These are phyloP conservation scores for Oncopeltus fasciatus DNA, from an alignment of 1,140 invertebrate species.

Conservation along the genomic window DNA sequence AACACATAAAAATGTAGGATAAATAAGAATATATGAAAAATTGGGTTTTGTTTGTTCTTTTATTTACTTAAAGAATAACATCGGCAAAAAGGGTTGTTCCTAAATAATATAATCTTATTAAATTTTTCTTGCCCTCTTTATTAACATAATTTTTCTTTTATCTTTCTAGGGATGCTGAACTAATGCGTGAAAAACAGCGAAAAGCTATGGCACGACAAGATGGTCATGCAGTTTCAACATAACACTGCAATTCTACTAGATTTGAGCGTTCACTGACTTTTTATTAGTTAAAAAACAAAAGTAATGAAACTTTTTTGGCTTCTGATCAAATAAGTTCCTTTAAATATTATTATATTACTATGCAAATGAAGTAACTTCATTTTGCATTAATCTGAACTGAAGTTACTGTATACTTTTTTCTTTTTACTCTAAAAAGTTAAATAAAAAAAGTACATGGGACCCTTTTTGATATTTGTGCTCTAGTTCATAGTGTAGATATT, in stretches of 20 bases:
- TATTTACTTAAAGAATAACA: too few relatives aligned
- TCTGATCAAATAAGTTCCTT: neutral
- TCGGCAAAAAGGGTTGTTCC: too few relatives aligned
- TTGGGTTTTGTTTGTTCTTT: too few relatives aligned
- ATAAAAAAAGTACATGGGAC: neutral
- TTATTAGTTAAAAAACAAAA: neutral
- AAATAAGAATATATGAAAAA: too few relatives aligned
- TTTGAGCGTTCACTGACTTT: neutral
- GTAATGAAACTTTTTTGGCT: neutral
- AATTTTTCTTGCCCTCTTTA: neutral
- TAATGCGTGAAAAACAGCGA: constrained; percentile 64
- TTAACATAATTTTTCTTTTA: neutral
- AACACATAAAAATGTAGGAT: too few relatives aligned
- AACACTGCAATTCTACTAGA: neutral
- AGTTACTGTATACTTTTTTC: too few relatives aligned
- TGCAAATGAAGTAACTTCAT: neutral
- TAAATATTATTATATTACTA: neutral
- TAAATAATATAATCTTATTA: neutral
- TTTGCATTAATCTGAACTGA: too few relatives aligned
- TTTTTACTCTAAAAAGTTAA: too few relatives aligned
- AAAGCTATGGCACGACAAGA: constrained; percentile 21
- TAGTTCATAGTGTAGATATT: neutral
- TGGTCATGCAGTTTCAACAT: neutral
- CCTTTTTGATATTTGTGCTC: neutral
- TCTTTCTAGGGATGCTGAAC: constrained; percentile 55